A percentile compares a stretch with the other conserved stretches of the same genome.
These are phyloP conservation scores for Avahi laniger DNA, from an alignment of 2,797 vertebrate genomes.

Conservation along the genomic window DNA sequence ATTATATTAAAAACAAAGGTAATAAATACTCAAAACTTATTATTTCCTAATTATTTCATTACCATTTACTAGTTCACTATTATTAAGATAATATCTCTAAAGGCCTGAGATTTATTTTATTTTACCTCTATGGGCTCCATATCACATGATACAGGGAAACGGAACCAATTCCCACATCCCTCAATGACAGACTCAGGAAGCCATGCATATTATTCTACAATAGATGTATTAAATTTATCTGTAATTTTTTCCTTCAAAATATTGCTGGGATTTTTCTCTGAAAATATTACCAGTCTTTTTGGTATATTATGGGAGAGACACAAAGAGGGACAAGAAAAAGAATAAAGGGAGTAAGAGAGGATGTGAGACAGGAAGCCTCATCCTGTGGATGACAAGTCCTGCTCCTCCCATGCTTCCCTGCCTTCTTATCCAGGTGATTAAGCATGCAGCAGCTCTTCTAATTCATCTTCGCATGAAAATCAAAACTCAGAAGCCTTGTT, in stretches of 20 bases:
- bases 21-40: neutral
- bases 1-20: conserved; percentile 22
- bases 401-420: neutral
- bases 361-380: neutral
- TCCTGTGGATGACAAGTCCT: neutral
- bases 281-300: neutral
- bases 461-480: neutral
- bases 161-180: neutral
- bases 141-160: neutral
- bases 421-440: neutral
- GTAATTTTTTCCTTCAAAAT: neutral
- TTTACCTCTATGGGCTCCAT: neutral
- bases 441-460: neutral
- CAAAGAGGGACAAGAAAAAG: neutral
- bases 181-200: neutral
- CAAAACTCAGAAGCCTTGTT: neutral
- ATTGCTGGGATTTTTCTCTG: neutral
- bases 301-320: neutral
- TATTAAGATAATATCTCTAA: neutral
- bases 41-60: neutral
- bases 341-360: neutral
- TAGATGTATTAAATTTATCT: neutral
- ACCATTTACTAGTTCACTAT: neutral
- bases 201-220: neutral
- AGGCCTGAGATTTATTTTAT: neutral